These are phyloP conservation scores for Manis javanica DNA, from an alignment of 2,797 vertebrate genomes.

Conservation along the genomic window DNA sequence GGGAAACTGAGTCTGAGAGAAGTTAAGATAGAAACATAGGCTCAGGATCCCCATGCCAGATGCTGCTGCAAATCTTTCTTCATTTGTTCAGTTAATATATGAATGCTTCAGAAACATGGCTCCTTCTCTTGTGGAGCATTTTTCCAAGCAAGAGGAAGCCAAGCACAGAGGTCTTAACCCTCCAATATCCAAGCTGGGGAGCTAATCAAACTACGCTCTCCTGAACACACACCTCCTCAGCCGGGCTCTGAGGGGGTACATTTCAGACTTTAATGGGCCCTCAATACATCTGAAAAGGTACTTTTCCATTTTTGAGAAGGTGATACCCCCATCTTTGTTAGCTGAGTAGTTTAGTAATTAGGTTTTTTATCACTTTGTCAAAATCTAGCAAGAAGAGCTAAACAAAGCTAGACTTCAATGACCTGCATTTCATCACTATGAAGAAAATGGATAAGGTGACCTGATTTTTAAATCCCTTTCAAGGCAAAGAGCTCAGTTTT, in stretches of 20 bases:
- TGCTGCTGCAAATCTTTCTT: neutral
- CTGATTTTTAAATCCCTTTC: slow-evolving; percentile 78
- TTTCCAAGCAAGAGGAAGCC: neutral
- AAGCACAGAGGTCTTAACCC: neutral
- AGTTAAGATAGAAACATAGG: neutral
- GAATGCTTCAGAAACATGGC: neutral
- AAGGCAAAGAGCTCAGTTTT: slow-evolving; percentile 62
- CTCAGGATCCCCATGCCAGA: neutral
- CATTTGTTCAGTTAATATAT: neutral
- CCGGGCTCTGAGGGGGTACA: slow-evolving; percentile 18
- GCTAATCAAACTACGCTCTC: neutral
- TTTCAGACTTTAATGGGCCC: slow-evolving; percentile 59
- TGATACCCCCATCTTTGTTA: slow-evolving; percentile 78
- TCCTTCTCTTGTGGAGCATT: neutral
- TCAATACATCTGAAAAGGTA: slow-evolving; percentile 57
- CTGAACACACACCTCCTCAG: neutral
- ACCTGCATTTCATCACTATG: slow-evolving; percentile 81
- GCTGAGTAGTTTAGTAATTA: slow-evolving; percentile 83
- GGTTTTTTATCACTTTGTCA: slow-evolving; percentile 84
- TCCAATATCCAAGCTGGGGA: neutral
- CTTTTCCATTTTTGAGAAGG: slow-evolving; percentile 74
- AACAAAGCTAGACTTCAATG: slow-evolving; percentile 81
- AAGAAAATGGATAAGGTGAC: slow-evolving; percentile 78
- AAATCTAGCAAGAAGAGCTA: slow-evolving; percentile 81
- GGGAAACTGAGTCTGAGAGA: neutral